phyloP scores from a whole-genome alignment of 2,888 invertebrate genomes.

The Ceriagrion tenellum region DNA sequence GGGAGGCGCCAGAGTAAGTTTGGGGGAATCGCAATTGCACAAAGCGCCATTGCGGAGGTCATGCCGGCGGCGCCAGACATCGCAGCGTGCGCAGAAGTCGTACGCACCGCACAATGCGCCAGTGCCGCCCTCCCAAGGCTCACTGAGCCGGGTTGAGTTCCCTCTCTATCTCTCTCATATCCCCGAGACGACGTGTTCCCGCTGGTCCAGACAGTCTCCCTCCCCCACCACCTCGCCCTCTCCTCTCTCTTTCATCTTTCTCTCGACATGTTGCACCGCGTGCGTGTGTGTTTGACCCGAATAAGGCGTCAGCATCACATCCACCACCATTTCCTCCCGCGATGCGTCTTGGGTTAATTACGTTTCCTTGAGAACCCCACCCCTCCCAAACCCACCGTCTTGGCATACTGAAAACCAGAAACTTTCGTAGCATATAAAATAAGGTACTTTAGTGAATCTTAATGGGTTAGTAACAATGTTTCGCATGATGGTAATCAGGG shows the following conservation, averaged over 20 bases:
- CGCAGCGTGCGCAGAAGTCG: neutral
- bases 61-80: neutral
- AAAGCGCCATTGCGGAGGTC: slow-evolving; percentile 17
- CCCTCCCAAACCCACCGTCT: too few relatives aligned
- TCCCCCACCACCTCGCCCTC: too few relatives aligned
- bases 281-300: neutral
- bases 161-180: neutral
- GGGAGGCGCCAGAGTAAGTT: neutral
- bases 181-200: neutral
- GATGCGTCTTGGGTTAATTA: neutral
- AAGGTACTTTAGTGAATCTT: too few relatives aligned
- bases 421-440: too few relatives aligned
- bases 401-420: too few relatives aligned
- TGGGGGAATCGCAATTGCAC: neutral
- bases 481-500: too few relatives aligned
- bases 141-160: neutral
- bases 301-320: too few relatives aligned
- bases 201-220: neutral
- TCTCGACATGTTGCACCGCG: too few relatives aligned
- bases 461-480: too few relatives aligned
- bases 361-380: neutral
- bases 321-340: neutral
- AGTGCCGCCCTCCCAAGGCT: neutral
- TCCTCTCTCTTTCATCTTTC: too few relatives aligned
- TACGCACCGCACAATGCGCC: slow-evolving; percentile 26